Percentiles rank a stretch among this genome's conserved stretches.
Evolutionary conservation across 2,797 vertebrate genomes (phyloP).

Genomic region (Discoglossus pictus): DNA sequence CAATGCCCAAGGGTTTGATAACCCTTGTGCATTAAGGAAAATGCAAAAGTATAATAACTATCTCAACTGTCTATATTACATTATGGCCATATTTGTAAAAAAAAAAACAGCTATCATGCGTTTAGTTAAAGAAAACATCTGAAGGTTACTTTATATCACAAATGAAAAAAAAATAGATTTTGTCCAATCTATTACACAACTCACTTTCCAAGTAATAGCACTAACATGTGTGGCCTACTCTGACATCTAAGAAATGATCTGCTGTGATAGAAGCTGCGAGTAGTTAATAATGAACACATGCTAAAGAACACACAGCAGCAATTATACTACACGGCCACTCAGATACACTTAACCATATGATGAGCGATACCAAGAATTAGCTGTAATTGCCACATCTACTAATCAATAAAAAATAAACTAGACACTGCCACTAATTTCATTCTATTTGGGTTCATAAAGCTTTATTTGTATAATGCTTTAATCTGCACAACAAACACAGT

Average conservation of each 20-base stretch:
- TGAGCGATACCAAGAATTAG: constrained; percentile 13
- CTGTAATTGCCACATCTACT: not conserved
- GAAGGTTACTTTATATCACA: no score
- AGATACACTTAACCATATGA: constrained; percentile 5
- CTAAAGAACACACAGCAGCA: constrained; percentile 51
- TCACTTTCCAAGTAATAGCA: constrained; percentile 52
- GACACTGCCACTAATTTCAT: constrained; percentile 12
- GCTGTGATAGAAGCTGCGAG: constrained; percentile 40
- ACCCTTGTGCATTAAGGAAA: no score
- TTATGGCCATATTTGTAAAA: no score
- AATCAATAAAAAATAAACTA: constrained; percentile 29
- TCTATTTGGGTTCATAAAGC: constrained; percentile 11
- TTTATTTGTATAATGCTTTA: not conserved
- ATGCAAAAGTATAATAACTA: no score
- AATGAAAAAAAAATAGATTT: no score
- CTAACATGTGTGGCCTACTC: constrained; percentile 52
- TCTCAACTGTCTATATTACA: no score
- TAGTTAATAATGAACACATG: constrained; percentile 54
- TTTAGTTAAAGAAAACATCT: no score
- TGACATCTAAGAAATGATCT: constrained; percentile 46
- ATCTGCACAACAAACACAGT: not conserved
- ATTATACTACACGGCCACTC: constrained; percentile 4
- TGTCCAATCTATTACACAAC: not conserved
- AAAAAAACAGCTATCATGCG: no score
- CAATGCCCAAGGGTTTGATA: no score